Conservation (phyloP, 2,888 invertebrate genomes). For the Drosophila stalkeri region DNA sequence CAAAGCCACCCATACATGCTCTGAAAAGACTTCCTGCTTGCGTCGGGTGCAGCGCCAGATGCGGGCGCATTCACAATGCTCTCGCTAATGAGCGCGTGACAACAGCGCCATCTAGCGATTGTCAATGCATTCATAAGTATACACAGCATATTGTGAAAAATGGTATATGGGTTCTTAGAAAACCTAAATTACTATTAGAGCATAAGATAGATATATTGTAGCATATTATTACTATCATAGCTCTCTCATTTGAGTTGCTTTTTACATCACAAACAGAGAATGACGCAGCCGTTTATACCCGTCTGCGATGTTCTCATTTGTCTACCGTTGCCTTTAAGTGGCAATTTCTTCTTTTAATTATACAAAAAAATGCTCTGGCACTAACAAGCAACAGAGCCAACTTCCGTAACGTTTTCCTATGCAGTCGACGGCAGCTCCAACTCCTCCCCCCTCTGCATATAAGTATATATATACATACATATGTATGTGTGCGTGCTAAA, state of each 20-base stretch:
- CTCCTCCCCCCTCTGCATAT: not conserved
- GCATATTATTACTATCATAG: not conserved
- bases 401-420: conserved; percentile 32
- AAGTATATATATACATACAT: not conserved
- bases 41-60: conserved; percentile 32
- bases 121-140: conserved; percentile 49
- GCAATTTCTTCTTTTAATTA: conserved; percentile 79
- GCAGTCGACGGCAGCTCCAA: conserved; percentile 3
- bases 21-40: conserved; percentile 71
- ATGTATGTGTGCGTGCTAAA: conserved; percentile 7
- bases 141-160: not conserved
- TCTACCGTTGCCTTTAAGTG: conserved; percentile 64
- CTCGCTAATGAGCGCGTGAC: conserved; percentile 72
- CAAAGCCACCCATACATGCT: conserved; percentile 2
- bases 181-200: too few species aligned
- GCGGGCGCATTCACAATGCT: conserved; percentile 46
- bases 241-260: not conserved
- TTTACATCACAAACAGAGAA: not conserved
- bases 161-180: not conserved
- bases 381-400: conserved; percentile 42
- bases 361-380: conserved; percentile 54
- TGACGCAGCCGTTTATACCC: not conserved
- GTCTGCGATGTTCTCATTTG: not conserved
- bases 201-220: too few species aligned
- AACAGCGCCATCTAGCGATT: conserved; percentile 50